Base-by-base conservation (phyloP, 2,113 vertebrate genomes). In the Coregonus clupeaformis region DNA sequence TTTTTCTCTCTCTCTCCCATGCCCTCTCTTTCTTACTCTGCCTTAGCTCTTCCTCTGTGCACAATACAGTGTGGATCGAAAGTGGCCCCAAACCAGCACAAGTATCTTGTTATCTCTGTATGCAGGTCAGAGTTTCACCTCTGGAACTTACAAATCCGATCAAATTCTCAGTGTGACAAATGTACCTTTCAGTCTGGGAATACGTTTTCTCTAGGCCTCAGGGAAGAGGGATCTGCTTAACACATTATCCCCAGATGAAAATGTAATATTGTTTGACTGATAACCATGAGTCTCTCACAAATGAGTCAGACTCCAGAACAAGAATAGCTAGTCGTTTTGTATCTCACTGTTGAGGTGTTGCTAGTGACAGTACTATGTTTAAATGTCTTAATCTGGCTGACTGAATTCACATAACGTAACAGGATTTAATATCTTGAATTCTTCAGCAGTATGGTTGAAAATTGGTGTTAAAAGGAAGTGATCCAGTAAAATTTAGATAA, bases 161-260 rank as follows among this genome's bases (percentile, higher is more conserved):
- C 69, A 71, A 84, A 78, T 66, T 42, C 72, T 74, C 30, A 69
- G 52, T 63, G 74, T 76, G 80, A 80, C 72, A 75, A 82, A 77
- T 76, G 60, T 69, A 65, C 11, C 55, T 55, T 52, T 62, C 36
- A 75, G 55, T 57, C 29, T 47, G 18, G 2, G 72, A 73, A 63
- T 64, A 64, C n/a, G 42, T 77, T 81, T 59, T 25, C 59, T 32
- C 47, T 68, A 73, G 71, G 72, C 76, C 76, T 55, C 30, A 30
- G 71, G 60, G 71, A 57, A 85, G 20, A 60, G 60, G 36, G 12
- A 59, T 68, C 6, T 72, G 73, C 59, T 79, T 52, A 59, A 71
- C 69, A 47, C 55, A 2, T 65, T n/a, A 65, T 65, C 1, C 47
- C 45, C 24, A 64, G 68, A 64, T 45, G 18, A 73, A 1, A 42